Evolutionary conservation across 2,797 vertebrate genomes (phyloP).

Genomic region (Tinamus major): DNA sequence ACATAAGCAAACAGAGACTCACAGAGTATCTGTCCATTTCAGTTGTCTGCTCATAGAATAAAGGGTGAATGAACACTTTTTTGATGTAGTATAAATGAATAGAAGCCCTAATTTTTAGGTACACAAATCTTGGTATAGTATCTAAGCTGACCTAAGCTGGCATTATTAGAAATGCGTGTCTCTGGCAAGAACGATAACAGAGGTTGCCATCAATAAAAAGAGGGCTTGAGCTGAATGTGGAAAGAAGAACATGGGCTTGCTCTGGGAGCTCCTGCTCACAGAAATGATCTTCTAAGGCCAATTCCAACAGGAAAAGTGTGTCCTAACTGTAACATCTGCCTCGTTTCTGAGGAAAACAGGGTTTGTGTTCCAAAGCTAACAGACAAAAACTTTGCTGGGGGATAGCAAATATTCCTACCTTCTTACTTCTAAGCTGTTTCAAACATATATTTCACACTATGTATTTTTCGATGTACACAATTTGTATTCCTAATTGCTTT

Average conservation of each 20-base stretch:
- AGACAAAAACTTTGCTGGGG: neutral
- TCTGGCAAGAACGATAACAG: neutral
- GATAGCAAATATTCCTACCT: neutral
- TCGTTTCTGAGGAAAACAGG: neutral
- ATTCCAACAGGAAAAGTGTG: neutral
- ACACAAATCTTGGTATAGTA: neutral
- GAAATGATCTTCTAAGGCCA: neutral
- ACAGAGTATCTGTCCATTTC: accelerated
- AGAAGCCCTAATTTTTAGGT: neutral
- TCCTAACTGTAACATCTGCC: neutral
- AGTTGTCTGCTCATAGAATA: neutral
- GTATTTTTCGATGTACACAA: neutral
- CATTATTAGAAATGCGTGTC: neutral
- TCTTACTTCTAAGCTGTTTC: neutral
- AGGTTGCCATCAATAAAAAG: neutral
- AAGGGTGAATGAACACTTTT: accelerated
- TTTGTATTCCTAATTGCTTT: neutral
- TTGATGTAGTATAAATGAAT: neutral
- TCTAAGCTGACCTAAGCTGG: neutral
- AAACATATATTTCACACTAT: neutral
- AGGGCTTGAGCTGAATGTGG: neutral
- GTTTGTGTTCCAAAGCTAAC: neutral
- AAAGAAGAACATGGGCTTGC: neutral
- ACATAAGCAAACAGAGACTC: neutral
- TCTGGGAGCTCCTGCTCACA: neutral